phyloP scores from a whole-genome alignment of 2,113 vertebrate genomes.

The Cheirogaleus medius region DNA sequence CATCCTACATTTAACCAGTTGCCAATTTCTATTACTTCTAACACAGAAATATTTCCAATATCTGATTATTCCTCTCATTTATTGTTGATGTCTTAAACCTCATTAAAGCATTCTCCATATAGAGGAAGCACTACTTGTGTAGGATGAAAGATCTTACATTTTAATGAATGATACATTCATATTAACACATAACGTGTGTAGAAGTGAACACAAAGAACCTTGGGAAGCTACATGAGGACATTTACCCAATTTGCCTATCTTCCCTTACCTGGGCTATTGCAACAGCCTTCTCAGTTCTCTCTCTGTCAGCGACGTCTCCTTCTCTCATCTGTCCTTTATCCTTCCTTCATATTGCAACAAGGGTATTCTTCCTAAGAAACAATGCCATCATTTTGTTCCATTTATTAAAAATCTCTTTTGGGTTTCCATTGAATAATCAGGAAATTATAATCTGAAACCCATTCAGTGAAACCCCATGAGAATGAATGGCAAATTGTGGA shows the following conservation, averaged over 20 bases:
- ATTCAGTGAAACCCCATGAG: not conserved
- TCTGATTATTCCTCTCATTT: not conserved
- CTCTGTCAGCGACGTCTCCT: not conserved
- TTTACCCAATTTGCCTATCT: not conserved
- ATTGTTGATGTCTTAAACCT: not conserved
- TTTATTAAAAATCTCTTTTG: not conserved
- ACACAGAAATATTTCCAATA: not conserved
- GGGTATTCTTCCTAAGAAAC: not conserved
- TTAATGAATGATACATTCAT: not conserved
- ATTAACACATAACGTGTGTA: not conserved
- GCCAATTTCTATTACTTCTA: not conserved
- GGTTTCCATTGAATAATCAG: not conserved
- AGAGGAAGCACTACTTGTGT: not conserved
- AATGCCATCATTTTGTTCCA: not conserved
- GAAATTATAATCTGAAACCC: not conserved
- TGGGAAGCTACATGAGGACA: not conserved
- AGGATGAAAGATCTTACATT: not conserved
- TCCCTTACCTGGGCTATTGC: not conserved
- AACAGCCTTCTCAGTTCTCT: not conserved
- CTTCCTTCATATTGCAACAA: not conserved
- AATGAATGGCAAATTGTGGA: not conserved
- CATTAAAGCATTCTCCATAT: not conserved
- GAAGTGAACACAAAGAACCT: not conserved
- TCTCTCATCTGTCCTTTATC: not conserved
- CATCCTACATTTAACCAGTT: not conserved